Percentiles rank a stretch among this genome's conserved stretches.
Evolutionary conservation across 1,140 invertebrate genomes (phyloP).

Genomic region (Philotrypesis tridentata): DNA sequence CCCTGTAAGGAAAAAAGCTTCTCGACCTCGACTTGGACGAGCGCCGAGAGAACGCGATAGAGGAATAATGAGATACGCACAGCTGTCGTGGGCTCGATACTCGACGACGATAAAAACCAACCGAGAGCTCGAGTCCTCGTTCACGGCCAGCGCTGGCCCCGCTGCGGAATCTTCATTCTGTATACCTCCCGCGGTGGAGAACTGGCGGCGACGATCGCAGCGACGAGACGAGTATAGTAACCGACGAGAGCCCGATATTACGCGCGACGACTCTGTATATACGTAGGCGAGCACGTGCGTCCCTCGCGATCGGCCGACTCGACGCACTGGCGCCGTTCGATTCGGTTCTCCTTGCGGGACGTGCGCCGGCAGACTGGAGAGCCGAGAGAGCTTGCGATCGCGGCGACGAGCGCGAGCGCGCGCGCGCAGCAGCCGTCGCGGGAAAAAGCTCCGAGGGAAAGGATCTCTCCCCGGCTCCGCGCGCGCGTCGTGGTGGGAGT

Average conservation of each 20-base stretch:
- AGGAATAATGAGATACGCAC: background rate
- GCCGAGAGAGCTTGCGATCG: background rate
- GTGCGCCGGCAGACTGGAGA: constrained; percentile 35
- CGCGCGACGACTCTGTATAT: too few relatives aligned
- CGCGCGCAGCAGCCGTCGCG: background rate
- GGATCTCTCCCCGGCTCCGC: background rate
- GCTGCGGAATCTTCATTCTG: background rate
- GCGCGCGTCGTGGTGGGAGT: too few relatives aligned
- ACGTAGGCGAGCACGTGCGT: background rate
- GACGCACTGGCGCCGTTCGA: background rate
- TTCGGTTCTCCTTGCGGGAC: constrained; percentile 8
- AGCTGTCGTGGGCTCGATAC: background rate
- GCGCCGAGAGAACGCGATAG: too few relatives aligned
- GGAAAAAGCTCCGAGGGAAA: background rate
- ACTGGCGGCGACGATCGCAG: too few relatives aligned
- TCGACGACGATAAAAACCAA: background rate
- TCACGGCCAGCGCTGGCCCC: background rate
- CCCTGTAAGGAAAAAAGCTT: too few relatives aligned
- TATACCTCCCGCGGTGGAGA: too few relatives aligned
- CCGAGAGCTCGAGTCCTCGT: background rate
- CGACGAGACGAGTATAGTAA: too few relatives aligned
- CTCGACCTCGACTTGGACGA: too few relatives aligned
- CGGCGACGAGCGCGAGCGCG: background rate
- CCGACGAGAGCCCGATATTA: too few relatives aligned
- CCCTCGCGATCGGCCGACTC: background rate